phyloP scores from a whole-genome alignment of 2,888 invertebrate species.

The Gerris lacustris region DNA sequence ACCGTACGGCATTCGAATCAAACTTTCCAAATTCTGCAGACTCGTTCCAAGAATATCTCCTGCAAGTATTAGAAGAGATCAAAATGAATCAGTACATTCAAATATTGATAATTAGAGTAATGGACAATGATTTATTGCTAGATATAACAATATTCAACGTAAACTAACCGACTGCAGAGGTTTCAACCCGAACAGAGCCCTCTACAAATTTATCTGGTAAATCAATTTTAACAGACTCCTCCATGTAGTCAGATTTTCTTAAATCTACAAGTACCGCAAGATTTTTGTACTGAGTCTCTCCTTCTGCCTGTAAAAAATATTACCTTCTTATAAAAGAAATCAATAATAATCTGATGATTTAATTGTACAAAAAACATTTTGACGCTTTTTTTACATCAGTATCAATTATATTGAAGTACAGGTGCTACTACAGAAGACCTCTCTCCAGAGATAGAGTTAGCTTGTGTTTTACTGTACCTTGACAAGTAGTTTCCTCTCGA shows the following conservation, averaged over 20 bases:
- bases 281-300: constrained; percentile 60
- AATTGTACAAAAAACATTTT: too few relatives aligned
- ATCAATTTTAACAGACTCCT: constrained; percentile 54
- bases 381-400: too few relatives aligned
- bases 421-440: too few relatives aligned
- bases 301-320: constrained; percentile 49
- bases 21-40: constrained; percentile 58
- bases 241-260: constrained; percentile 40
- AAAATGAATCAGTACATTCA: too few relatives aligned
- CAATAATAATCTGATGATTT: too few relatives aligned
- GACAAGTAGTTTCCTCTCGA: constrained; percentile 58
- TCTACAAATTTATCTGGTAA: constrained; percentile 60
- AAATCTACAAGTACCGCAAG: constrained; percentile 62
- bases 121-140: too few relatives aligned
- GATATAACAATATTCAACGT: too few relatives aligned
- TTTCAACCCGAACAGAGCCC: constrained; percentile 58
- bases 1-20: constrained; percentile 70
- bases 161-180: constrained; percentile 55
- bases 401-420: too few relatives aligned
- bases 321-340: constrained; percentile 15
- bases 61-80: constrained; percentile 30
- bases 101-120: too few relatives aligned
- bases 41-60: constrained; percentile 70
- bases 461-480: too few relatives aligned
- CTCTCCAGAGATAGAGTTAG: too few relatives aligned